Conservation (phyloP, 2,113 vertebrate species). For the Ceyx cyanopectus region DNA sequence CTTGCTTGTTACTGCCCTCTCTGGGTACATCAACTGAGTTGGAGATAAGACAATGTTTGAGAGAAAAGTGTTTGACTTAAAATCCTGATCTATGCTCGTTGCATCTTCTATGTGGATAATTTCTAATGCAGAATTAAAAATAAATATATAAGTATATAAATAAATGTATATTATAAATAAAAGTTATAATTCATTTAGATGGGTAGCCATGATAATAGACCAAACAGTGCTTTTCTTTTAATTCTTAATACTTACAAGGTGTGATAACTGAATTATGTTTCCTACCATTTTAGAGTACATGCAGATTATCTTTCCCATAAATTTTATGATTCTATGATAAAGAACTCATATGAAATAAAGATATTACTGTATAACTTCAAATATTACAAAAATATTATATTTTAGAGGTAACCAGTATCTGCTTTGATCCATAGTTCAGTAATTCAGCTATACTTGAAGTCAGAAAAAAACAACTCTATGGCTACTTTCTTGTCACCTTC, state of each 20-base stretch:
- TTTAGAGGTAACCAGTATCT: not conserved
- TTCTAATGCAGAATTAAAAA: not conserved
- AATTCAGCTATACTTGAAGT: not conserved
- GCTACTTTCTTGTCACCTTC: not conserved
- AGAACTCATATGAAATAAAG: not conserved
- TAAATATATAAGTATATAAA: no score
- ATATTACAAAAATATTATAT: not conserved
- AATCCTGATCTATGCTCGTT: not conserved
- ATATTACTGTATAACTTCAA: not conserved
- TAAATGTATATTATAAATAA: no score
- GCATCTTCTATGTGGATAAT: not conserved
- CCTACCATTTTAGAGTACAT: not conserved
- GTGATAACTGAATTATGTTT: not conserved
- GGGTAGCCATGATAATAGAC: not conserved
- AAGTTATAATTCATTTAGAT: not conserved
- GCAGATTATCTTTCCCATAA: not conserved
- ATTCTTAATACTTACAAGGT: not conserved
- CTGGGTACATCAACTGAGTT: not conserved
- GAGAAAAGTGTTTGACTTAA: not conserved
- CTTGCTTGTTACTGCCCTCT: not conserved
- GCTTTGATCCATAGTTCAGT: not conserved
- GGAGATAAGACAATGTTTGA: not conserved
- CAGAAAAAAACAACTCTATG: not conserved
- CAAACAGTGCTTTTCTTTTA: not conserved
- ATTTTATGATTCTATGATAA: not conserved